Percentiles rank a stretch among this genome's conserved stretches.
These are phyloP conservation scores for Mugil cephalus DNA, from an alignment of 2,113 vertebrate species.

Conservation along the genomic window DNA sequence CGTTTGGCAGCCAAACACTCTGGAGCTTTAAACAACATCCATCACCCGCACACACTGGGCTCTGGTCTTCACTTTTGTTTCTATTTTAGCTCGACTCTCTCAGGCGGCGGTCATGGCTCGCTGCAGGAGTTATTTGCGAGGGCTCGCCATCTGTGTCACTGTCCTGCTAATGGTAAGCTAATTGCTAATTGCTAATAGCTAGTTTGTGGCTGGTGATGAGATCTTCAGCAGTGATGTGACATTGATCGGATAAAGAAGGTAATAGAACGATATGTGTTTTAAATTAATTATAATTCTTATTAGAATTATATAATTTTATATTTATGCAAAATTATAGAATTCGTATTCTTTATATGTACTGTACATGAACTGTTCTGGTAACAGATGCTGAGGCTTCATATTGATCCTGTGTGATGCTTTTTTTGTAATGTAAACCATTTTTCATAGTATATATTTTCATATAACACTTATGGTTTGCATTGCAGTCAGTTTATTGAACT, in stretches of 20 bases:
- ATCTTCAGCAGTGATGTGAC: background rate
- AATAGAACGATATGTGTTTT: too few relatives aligned
- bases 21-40: conserved; percentile 74
- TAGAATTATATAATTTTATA: too few relatives aligned
- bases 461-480: too few relatives aligned
- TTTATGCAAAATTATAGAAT: too few relatives aligned
- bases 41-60: conserved; percentile 36
- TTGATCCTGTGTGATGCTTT: too few relatives aligned
- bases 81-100: conserved; percentile 56
- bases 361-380: too few relatives aligned
- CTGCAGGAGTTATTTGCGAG: conserved; percentile 76
- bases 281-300: too few relatives aligned
- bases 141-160: conserved; percentile 77
- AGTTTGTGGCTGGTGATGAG: background rate
- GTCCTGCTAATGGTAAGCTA: conserved; percentile 78
- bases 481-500: too few relatives aligned
- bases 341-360: too few relatives aligned
- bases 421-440: too few relatives aligned
- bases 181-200: conserved; percentile 21
- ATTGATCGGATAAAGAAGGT: background rate
- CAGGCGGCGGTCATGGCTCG: conserved; percentile 72
- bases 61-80: conserved; percentile 53
- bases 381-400: too few relatives aligned
- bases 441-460: too few relatives aligned
- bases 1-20: conserved; percentile 67